These are phyloP conservation scores for Tetranychus truncatus DNA, from an alignment of 2,888 invertebrate genomes.

Conservation along the genomic window DNA sequence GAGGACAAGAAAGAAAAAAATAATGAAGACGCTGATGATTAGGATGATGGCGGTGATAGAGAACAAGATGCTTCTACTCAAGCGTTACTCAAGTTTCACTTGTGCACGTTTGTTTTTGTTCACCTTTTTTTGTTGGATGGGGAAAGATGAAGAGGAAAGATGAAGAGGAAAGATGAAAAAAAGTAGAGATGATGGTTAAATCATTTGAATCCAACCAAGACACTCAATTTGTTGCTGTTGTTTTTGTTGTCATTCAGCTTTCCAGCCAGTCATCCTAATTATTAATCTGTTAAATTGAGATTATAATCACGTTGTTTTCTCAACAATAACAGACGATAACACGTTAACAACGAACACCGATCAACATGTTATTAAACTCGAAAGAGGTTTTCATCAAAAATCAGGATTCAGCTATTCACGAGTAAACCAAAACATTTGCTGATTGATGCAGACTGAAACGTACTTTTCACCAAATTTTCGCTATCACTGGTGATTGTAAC, in stretches of 20 bases:
- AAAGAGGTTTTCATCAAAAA: too few species aligned
- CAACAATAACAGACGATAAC: too few species aligned
- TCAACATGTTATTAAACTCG: too few species aligned
- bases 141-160: neutral
- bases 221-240: neutral
- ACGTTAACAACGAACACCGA: too few species aligned
- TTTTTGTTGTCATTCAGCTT: neutral
- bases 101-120: neutral
- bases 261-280: neutral
- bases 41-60: neutral
- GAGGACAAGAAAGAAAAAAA: neutral
- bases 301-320: neutral
- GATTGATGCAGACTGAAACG: neutral
- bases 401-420: too few species aligned
- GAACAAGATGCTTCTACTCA: neutral
- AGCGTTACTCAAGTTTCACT: neutral
- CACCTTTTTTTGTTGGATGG: neutral
- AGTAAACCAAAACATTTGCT: too few species aligned
- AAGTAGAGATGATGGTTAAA: neutral
- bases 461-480: neutral
- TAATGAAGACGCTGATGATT: neutral
- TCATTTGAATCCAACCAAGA: conserved; percentile 1
- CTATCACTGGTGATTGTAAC: too few species aligned
- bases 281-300: neutral
- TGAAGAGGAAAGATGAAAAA: too few species aligned